A percentile compares a stretch with the other conserved stretches of the same genome.
These are phyloP conservation scores for Trichopoda pennipes DNA, from an alignment of 2,888 invertebrate species.

Conservation along the genomic window DNA sequence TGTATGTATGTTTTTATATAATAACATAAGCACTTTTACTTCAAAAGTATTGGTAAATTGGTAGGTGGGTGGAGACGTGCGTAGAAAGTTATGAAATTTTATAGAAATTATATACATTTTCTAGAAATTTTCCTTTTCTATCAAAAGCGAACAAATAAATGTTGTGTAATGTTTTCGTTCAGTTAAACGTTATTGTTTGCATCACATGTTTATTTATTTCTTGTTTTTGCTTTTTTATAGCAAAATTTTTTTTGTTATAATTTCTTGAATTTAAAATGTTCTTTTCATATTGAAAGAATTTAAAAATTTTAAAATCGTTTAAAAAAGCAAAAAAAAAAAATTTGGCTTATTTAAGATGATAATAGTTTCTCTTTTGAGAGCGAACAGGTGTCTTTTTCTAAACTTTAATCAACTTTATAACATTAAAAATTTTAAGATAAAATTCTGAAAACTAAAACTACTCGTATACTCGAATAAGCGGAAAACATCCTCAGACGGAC, in stretches of 20 bases:
- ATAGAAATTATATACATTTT: constrained; percentile 44
- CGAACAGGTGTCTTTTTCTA: too few relatives aligned
- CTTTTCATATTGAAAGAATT: too few relatives aligned
- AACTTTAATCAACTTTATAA: too few relatives aligned
- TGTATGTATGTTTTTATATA: neutral
- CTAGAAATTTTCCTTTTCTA: constrained; percentile 14
- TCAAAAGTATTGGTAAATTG: constrained; percentile 4
- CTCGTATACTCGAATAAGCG: too few relatives aligned
- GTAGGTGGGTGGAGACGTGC: neutral
- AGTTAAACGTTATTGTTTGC: constrained; percentile 13
- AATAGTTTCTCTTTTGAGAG: too few relatives aligned
- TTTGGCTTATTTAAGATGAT: too few relatives aligned
- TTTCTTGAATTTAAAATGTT: too few relatives aligned
- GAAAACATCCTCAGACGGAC: too few relatives aligned
- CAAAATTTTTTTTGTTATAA: neutral
- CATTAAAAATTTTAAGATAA: too few relatives aligned
- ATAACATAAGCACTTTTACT: constrained; percentile 11
- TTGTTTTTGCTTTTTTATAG: constrained; percentile 21
- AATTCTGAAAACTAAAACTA: too few relatives aligned
- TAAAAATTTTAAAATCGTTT: too few relatives aligned
- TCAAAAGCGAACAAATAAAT: constrained; percentile 4
- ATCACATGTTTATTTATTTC: constrained; percentile 8
- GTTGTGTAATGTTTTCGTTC: constrained; percentile 18
- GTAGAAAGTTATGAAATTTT: constrained; percentile 52
- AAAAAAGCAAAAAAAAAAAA: too few relatives aligned